Conservation (phyloP, 2,113 vertebrate species). For the Cyprinodon brontotheroides region DNA sequence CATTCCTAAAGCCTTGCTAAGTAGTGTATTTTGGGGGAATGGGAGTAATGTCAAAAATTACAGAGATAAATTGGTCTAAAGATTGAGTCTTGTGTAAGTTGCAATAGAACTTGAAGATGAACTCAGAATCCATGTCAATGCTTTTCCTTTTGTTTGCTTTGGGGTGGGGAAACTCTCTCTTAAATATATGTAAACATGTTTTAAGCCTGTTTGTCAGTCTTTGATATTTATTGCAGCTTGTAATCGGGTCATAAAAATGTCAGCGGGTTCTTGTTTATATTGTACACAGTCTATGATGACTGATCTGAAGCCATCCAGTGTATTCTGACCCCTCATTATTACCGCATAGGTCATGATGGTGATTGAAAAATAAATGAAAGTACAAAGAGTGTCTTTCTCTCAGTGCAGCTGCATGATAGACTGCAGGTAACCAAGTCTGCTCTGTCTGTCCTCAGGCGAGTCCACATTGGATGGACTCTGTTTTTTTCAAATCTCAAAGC, state of each 20-base stretch:
- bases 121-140: too few species aligned
- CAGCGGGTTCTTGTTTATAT: slow-evolving; percentile 14
- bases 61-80: too few species aligned
- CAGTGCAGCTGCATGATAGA: slow-evolving; percentile 10
- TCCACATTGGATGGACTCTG: slow-evolving; percentile 10
- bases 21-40: too few species aligned
- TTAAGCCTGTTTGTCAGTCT: background rate
- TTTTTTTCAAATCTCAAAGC: slow-evolving; percentile 13
- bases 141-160: too few species aligned
- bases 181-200: background rate
- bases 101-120: too few species aligned
- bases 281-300: background rate
- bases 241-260: slow-evolving; percentile 3
- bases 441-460: slow-evolving; percentile 27
- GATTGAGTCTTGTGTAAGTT: too few species aligned
- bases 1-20: too few species aligned
- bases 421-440: slow-evolving; percentile 31
- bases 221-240: background rate
- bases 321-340: slow-evolving; percentile 36
- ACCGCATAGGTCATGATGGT: slow-evolving; percentile 21
- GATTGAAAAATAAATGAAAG: slow-evolving; percentile 27
- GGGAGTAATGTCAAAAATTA: too few species aligned
- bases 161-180: too few species aligned
- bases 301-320: slow-evolving; percentile 14
- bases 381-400: slow-evolving; percentile 50